These are phyloP conservation scores for Callorhinus ursinus DNA, from an alignment of 2,113 vertebrate species.

Conservation along the genomic window DNA sequence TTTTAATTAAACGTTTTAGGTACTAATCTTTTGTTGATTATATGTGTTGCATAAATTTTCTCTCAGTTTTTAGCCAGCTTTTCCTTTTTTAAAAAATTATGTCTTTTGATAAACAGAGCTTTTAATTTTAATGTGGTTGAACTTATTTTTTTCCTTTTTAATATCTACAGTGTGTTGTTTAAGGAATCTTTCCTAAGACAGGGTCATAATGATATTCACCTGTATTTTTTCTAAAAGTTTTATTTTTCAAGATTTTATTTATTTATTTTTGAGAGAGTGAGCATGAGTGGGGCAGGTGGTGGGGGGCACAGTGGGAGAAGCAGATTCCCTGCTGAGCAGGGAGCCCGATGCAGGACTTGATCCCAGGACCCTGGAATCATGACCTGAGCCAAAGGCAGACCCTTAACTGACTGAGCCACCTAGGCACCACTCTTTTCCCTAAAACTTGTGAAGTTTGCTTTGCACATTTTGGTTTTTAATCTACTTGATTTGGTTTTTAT, in stretches of 20 bases:
- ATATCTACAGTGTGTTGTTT: not conserved
- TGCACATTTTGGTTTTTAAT: not conserved
- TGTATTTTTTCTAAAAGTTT: not conserved
- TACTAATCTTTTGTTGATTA: not conserved
- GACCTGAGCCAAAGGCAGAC: too few species aligned
- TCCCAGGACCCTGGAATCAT: too few species aligned
- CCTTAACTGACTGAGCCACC: too few species aligned
- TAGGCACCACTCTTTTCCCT: not conserved
- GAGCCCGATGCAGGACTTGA: too few species aligned
- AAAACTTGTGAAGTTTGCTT: not conserved
- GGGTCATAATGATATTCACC: not conserved
- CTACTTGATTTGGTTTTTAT: not conserved
- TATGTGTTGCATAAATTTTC: not conserved
- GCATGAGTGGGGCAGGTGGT: too few species aligned
- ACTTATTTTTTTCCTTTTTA: not conserved
- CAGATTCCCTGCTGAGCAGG: too few species aligned
- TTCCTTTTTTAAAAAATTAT: not conserved
- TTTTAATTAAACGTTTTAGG: not conserved
- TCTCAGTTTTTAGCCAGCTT: not conserved
- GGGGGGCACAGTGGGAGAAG: too few species aligned
- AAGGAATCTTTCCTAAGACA: not conserved
- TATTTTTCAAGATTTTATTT: too few species aligned
- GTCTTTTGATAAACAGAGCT: not conserved
- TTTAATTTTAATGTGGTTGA: not conserved
- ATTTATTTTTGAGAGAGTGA: too few species aligned